Conservation (phyloP, 2,113 vertebrate species). For the Bos indicus region DNA sequence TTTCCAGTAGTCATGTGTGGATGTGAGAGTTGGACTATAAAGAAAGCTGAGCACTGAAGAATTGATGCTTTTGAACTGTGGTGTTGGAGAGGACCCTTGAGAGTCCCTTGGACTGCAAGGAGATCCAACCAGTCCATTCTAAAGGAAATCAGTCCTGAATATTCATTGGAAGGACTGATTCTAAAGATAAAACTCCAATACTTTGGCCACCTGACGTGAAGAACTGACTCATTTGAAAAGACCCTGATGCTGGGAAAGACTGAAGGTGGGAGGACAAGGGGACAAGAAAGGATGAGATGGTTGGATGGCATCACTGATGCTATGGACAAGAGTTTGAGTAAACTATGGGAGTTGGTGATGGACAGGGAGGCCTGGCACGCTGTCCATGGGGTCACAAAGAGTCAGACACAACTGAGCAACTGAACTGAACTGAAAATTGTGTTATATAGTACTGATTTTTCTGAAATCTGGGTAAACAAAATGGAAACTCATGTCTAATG, state of each 20-base stretch:
- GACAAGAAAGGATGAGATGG: not conserved
- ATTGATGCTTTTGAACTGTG: not conserved
- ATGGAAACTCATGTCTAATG: not conserved
- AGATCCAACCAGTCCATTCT: not conserved
- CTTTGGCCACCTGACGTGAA: not conserved
- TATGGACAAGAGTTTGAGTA: not conserved
- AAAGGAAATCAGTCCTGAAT: not conserved
- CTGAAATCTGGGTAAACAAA: not conserved
- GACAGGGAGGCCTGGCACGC: not conserved
- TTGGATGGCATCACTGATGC: not conserved
- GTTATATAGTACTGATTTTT: not conserved
- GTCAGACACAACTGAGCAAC: rapidly evolving
- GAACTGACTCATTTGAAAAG: not conserved
- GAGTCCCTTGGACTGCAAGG: not conserved
- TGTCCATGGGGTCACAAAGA: not conserved
- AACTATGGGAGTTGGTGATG: not conserved
- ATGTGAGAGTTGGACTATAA: not conserved
- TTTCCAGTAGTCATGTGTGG: not conserved
- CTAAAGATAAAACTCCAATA: not conserved
- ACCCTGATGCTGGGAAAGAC: not conserved
- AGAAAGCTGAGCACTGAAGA: not conserved
- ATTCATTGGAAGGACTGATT: not conserved
- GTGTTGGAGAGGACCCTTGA: not conserved
- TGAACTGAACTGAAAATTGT: not conserved
- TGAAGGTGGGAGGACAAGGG: not conserved